These are phyloP conservation scores for Cyphotilapia sp. DNA, from an alignment of 2,113 vertebrate species.

Conservation along the genomic window DNA sequence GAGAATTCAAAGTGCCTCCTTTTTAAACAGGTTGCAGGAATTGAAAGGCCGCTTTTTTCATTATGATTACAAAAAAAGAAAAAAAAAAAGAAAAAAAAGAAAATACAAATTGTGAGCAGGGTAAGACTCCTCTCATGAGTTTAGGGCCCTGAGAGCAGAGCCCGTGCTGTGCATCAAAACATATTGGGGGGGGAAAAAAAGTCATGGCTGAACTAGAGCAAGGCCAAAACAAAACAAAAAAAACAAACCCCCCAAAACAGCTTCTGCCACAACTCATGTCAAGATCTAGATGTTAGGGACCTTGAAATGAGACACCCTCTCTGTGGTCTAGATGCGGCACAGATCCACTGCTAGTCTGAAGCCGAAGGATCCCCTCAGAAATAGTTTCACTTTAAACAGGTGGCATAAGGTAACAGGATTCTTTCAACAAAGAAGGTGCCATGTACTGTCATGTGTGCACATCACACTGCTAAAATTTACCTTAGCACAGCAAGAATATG, in stretches of 20 bases:
- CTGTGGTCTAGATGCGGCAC: background rate
- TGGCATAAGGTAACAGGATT: constrained; percentile 12
- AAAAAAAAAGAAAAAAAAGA: background rate
- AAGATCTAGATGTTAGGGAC: background rate
- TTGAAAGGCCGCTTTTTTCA: constrained; percentile 67
- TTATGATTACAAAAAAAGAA: background rate
- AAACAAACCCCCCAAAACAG: background rate
- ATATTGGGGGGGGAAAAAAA: rapidly evolving
- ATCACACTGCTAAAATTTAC: constrained; percentile 16
- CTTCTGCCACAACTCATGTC: background rate
- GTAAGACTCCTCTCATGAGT: constrained; percentile 3
- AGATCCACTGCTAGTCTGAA: background rate
- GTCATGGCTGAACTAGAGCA: background rate
- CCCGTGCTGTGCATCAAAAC: background rate
- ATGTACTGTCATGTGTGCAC: constrained; percentile 1
- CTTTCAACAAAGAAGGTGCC: background rate
- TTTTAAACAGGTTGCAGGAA: constrained; percentile 56
- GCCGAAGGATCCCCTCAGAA: background rate
- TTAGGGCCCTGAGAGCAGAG: constrained; percentile 12
- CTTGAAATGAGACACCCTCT: background rate
- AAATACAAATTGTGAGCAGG: background rate
- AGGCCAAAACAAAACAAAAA: background rate
- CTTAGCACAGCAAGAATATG: background rate
- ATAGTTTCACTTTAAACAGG: background rate
- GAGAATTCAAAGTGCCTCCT: constrained; percentile 60